These are phyloP conservation scores for Sternotherus odoratus DNA, from an alignment of 2,797 vertebrate species.

Conservation along the genomic window DNA sequence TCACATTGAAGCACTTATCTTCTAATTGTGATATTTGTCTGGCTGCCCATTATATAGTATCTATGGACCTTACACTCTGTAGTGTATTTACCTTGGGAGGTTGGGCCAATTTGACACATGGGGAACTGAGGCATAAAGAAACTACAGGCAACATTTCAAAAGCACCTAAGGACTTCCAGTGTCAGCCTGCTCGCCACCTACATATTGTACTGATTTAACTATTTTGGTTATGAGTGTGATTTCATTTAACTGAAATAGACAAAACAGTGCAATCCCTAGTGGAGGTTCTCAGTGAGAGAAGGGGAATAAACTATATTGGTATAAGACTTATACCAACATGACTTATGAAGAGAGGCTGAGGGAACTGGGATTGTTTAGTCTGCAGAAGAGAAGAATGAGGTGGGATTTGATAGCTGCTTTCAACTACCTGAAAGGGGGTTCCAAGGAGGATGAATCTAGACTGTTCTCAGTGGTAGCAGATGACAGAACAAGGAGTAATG, in stretches of 20 bases:
- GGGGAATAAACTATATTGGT: not conserved
- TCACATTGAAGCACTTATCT: not conserved
- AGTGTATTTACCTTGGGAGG: accelerated
- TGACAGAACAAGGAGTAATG: too few relatives aligned
- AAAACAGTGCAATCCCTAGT: not conserved
- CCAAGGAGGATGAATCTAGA: too few relatives aligned
- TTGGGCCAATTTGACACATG: accelerated
- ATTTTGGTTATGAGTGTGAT: not conserved
- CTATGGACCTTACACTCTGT: not conserved
- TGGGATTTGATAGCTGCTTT: too few relatives aligned
- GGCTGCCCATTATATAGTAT: too few relatives aligned
- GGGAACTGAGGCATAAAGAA: not conserved
- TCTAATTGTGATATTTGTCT: not conserved
- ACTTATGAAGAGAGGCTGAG: too few relatives aligned
- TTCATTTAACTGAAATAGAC: not conserved
- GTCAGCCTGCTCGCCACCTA: not conserved
- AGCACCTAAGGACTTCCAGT: not conserved
- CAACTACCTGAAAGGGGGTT: too few relatives aligned
- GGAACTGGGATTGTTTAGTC: too few relatives aligned
- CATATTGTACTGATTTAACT: not conserved
- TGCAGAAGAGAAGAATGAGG: too few relatives aligned
- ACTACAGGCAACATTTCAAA: not conserved
- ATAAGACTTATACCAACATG: not conserved
- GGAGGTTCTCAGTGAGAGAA: not conserved
- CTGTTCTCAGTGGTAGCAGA: too few relatives aligned